Evolutionary conservation across 2,888 invertebrate species (phyloP), one percentile per base, ranked within the genome.

Genomic region (Matsumyia berberina): DNA sequence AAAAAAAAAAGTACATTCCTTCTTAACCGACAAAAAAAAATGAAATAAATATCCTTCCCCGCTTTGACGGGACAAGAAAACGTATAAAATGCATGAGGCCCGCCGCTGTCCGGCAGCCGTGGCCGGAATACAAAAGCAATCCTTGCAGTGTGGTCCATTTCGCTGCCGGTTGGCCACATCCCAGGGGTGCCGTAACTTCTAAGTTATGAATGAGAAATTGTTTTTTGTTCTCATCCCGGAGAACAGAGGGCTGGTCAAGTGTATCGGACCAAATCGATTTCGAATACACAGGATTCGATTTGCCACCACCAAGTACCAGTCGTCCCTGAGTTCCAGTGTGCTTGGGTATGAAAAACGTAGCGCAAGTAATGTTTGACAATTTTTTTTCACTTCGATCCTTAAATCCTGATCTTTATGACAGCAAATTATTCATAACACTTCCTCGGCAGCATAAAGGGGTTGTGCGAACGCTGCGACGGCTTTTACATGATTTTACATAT

Each of bases 141-240:
- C 60, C 58, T 60, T 49, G 76, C 62, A 49, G 44, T 39, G 39
- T 46, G 58, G 55, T 39, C 58, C 58, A 51, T 62, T 24, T 33
- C 51, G 4, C 76, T 64, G 67, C 42, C 37, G 73, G 57, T 73
- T 42, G 79, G 79, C 74, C 85, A 74, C 85, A 87, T 90, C 91
- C 91, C 91, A 77, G 57, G 91, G 90, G 91, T 90, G 88, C 89
- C 90, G 90, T 91, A 90, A 89, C 88, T 89, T 89, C 89, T 89
- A 89, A 91, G 90, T 91, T 91, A 91, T 91, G 91, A 91, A 91
- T 91, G 90, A 90, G 89, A 90, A 90, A 91, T 90, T 89, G 89
- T 90, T 90, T 89, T 87, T 49, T 51, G 51, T 86, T 80, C 44
- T 58, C 39, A 11, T 29, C 24, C 67, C 17, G 42, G 1, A 33